Conservation (phyloP, 2,113 vertebrate genomes). For the Menidia beryllina region DNA sequence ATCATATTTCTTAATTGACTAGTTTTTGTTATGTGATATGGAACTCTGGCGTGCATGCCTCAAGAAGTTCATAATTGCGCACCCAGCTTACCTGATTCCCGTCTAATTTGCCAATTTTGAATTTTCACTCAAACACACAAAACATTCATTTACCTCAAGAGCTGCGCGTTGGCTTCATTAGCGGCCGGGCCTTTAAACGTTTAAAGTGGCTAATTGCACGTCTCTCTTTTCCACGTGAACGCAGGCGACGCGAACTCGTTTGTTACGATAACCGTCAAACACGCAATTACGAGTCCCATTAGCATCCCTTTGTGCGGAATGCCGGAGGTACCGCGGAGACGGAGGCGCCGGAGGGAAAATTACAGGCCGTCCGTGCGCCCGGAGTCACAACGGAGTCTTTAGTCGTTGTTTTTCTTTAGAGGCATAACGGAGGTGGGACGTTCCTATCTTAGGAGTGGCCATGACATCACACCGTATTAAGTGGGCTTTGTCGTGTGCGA, state of each 20-base stretch:
- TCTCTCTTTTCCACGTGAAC: conserved; percentile 51
- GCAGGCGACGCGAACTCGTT: conserved; percentile 38
- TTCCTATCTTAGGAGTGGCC: conserved; percentile 35
- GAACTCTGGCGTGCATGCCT: background rate
- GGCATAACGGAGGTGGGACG: conserved; percentile 13
- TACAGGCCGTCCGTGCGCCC: conserved; percentile 39
- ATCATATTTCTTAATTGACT: background rate
- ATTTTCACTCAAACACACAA: background rate
- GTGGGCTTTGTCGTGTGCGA: conserved; percentile 44
- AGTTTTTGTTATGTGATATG: background rate
- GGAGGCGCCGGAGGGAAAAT: conserved; percentile 41
- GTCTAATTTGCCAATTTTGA: conserved; percentile 18
- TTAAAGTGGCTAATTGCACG: conserved; percentile 54
- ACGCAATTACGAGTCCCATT: conserved; percentile 68
- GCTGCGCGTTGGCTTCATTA: conserved; percentile 18
- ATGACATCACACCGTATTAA: conserved; percentile 50
- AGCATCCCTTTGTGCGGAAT: conserved; percentile 45
- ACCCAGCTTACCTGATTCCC: conserved; percentile 4
- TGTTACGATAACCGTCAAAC: conserved; percentile 61
- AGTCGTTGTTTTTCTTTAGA: conserved; percentile 17
- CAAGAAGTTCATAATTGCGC: background rate
- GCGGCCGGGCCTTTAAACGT: conserved; percentile 3
- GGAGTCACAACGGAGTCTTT: conserved; percentile 46
- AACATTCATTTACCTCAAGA: conserved; percentile 6
- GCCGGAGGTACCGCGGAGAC: conserved; percentile 38